A percentile compares a stretch with the other conserved stretches of the same genome.
These are phyloP conservation scores for Branchellion lobata DNA, from an alignment of 2,888 invertebrate genomes.

Conservation along the genomic window DNA sequence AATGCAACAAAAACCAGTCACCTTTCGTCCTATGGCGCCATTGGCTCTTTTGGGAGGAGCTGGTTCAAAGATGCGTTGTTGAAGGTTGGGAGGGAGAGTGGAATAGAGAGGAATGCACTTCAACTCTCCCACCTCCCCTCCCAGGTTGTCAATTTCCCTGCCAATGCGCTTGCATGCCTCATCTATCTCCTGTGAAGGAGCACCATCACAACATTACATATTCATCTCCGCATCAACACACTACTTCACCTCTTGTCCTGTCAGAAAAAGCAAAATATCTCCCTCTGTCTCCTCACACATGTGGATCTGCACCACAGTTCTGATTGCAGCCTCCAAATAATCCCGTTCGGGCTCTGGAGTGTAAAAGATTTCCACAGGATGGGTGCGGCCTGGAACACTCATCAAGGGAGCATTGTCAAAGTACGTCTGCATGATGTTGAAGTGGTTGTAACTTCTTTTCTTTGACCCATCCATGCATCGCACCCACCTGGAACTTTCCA, in stretches of 20 bases:
- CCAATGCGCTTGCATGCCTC: slow-evolving; percentile 97
- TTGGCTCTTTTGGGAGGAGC: slow-evolving; percentile 86
- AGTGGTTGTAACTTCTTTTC: not conserved
- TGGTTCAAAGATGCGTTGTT: slow-evolving; percentile 94
- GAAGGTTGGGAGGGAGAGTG: slow-evolving; percentile 91
- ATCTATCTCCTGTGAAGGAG: slow-evolving; percentile 77
- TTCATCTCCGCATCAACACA: not conserved
- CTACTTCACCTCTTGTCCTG: slow-evolving; percentile 69
- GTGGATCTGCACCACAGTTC: slow-evolving; percentile 95
- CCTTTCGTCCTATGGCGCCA: slow-evolving; percentile 82
- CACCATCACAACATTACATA: not conserved
- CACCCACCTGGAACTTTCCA: slow-evolving; percentile 83
- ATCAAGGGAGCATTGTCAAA: slow-evolving; percentile 95
- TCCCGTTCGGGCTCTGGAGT: slow-evolving; percentile 97
- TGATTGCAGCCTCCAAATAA: slow-evolving; percentile 95
- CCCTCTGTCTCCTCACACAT: slow-evolving; percentile 75
- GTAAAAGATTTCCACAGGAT: slow-evolving; percentile 96
- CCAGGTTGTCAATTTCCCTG: slow-evolving; percentile 90
- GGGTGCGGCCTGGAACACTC: slow-evolving; percentile 94
- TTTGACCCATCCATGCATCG: not conserved
- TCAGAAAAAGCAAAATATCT: slow-evolving; percentile 86
- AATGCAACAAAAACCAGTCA: not conserved
- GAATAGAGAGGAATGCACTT: slow-evolving; percentile 98
- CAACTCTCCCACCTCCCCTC: slow-evolving; percentile 92
- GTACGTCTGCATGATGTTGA: slow-evolving; percentile 72